These are phyloP conservation scores for Gastracanthus pulcherrimus DNA, from an alignment of 2,888 invertebrate genomes.

Conservation along the genomic window DNA sequence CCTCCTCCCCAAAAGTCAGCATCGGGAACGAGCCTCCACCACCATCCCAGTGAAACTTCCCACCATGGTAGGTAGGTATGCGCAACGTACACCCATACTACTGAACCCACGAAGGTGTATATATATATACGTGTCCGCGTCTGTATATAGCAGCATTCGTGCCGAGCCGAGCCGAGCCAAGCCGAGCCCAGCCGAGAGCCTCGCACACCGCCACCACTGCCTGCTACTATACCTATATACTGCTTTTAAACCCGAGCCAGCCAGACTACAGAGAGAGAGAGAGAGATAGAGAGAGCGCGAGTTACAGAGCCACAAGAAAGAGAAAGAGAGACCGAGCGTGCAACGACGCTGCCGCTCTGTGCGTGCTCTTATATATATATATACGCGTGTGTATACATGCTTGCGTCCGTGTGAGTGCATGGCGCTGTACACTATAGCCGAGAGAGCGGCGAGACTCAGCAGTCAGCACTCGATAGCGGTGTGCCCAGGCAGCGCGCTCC, in stretches of 20 bases:
- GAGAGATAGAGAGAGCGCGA: slow-evolving; percentile 3
- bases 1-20: too few species aligned
- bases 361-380: too few species aligned
- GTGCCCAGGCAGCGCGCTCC: neutral
- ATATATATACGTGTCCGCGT: too few species aligned
- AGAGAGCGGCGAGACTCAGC: slow-evolving; percentile 8
- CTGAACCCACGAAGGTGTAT: too few species aligned
- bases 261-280: neutral
- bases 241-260: neutral
- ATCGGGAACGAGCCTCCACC: too few species aligned
- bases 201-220: neutral
- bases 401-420: too few species aligned
- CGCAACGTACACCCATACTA: too few species aligned
- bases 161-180: slow-evolving; percentile 15
- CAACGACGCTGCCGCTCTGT: slow-evolving; percentile 3
- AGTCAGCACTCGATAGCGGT: slow-evolving; percentile 44
- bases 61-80: too few species aligned
- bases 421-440: too few species aligned
- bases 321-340: neutral
- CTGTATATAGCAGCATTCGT: neutral
- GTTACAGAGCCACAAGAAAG: neutral
- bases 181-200: slow-evolving; percentile 6
- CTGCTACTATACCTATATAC: too few species aligned
- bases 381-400: too few species aligned
- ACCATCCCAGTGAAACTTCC: too few species aligned